These are phyloP conservation scores for Semicossyphus pulcher DNA, from an alignment of 2,113 vertebrate genomes.

Conservation along the genomic window DNA sequence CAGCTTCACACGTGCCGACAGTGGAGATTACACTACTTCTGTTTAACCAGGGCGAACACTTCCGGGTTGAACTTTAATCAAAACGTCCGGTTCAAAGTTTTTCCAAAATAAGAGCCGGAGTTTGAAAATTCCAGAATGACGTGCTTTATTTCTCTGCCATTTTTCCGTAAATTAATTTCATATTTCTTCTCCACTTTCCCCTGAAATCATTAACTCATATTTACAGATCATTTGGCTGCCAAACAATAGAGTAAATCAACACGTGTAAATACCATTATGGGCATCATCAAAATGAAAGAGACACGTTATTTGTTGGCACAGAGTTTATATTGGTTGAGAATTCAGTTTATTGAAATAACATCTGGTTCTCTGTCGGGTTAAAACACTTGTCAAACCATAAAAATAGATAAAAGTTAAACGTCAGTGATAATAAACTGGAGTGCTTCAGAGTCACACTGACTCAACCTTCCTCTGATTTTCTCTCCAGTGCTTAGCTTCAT, in stretches of 20 bases:
- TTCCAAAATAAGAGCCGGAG: constrained; percentile 61
- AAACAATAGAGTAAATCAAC: too few relatives aligned
- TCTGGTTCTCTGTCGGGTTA: background rate
- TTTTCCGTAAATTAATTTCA: too few relatives aligned
- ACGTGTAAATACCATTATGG: too few relatives aligned
- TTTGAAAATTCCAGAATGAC: too few relatives aligned
- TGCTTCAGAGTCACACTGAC: background rate
- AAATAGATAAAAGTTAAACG: background rate
- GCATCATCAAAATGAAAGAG: too few relatives aligned
- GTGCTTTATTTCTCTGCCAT: too few relatives aligned
- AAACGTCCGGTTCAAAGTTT: constrained; percentile 50
- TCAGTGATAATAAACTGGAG: background rate
- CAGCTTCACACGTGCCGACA: constrained; percentile 28
- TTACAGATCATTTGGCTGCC: too few relatives aligned
- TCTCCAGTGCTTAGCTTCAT: background rate
- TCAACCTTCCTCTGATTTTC: background rate
- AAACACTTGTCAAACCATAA: background rate
- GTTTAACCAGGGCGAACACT: background rate
- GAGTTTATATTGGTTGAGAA: background rate
- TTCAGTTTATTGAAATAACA: constrained; percentile 12
- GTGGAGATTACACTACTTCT: fast-evolving
- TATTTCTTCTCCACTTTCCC: too few relatives aligned
- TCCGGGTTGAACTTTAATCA: constrained; percentile 20
- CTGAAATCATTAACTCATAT: too few relatives aligned
- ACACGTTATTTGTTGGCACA: background rate